Evolutionary conservation across 2,113 vertebrate genomes (phyloP), one percentile per base, ranked within the genome.

Genomic region (Gobio gobio): DNA sequence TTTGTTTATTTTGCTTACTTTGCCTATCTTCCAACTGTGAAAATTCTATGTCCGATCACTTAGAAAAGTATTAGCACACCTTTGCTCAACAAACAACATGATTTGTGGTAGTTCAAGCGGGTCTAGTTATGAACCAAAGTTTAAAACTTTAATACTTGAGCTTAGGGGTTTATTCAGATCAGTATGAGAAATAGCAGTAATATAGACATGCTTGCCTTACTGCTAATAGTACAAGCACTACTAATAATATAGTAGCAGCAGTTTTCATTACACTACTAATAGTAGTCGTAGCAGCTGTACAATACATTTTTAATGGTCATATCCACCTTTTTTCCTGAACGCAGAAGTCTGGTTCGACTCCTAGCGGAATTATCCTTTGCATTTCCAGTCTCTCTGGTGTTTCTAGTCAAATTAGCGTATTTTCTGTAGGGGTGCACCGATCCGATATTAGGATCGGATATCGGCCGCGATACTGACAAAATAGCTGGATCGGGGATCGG

Each of bases 91-190:
- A 73, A 47, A 43, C 43, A 12, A 24, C 70, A 73, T 24, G 43
- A 73, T 73, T 73, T 73, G 43, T 73, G n/a, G 12, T 24, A 24
- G 22, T 40, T 70, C 40, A 73, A 47, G 70, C n/a, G 2, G 70
- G 7, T 49, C 68, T 43, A 49, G 6, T 74, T 47, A 74, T 47
- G 43, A 74, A 22, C 40, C 22, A 24, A 47, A 73, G n/a, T 49
- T 47, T 73, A 73, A 73, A 24, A 73, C n/a, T 26, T 73, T 73
- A 73, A 47, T 47, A 73, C n/a, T 16, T 73, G 22, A 73, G 47
- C 24, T 76, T 51, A 49, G n/a, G 54, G 1, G 47, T 76, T 76
- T 76, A 54, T 76, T 76, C 73, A 76, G 24, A 76, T 49, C 13
- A 47, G 22, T 51, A 68, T 40, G 9, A 70, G n/a, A 54, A 29